phyloP scores from a whole-genome alignment of 2,797 vertebrate genomes.

The Acanthornis magna region DNA sequence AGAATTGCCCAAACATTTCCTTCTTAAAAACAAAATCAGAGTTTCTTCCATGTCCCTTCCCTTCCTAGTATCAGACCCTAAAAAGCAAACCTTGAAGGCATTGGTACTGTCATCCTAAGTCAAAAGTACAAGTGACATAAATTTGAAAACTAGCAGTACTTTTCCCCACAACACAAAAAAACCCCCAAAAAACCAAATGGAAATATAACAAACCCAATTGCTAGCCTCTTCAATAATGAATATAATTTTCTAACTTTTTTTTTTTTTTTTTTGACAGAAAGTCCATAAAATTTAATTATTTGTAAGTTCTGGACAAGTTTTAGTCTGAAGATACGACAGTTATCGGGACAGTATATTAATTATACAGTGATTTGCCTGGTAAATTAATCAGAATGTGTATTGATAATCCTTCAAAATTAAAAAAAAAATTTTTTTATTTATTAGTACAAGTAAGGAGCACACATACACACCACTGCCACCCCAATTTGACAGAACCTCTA shows the following conservation, averaged over 20 bases:
- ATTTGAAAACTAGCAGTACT: not conserved
- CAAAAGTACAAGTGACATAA: not conserved
- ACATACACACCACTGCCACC: not conserved
- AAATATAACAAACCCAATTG: not conserved
- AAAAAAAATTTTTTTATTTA: too few species aligned
- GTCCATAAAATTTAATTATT: not conserved
- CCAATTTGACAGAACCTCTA: not conserved
- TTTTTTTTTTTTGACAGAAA: not conserved
- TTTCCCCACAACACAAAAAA: not conserved
- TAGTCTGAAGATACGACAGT: not conserved
- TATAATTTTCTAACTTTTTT: not conserved
- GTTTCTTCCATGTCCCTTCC: not conserved
- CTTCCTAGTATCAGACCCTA: not conserved
- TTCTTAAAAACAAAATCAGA: not conserved
- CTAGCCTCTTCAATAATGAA: not conserved
- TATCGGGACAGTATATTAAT: not conserved
- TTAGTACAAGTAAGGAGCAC: not conserved
- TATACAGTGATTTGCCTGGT: not conserved
- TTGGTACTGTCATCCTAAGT: not conserved
- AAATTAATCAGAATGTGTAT: conserved; percentile 38
- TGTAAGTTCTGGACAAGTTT: not conserved
- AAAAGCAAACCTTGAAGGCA: not conserved
- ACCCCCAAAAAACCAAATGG: too few species aligned
- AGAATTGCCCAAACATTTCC: not conserved
- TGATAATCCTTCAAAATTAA: too few species aligned